These are phyloP conservation scores for Drosophila tsacasi DNA, from an alignment of 1,140 invertebrate species.

Conservation along the genomic window DNA sequence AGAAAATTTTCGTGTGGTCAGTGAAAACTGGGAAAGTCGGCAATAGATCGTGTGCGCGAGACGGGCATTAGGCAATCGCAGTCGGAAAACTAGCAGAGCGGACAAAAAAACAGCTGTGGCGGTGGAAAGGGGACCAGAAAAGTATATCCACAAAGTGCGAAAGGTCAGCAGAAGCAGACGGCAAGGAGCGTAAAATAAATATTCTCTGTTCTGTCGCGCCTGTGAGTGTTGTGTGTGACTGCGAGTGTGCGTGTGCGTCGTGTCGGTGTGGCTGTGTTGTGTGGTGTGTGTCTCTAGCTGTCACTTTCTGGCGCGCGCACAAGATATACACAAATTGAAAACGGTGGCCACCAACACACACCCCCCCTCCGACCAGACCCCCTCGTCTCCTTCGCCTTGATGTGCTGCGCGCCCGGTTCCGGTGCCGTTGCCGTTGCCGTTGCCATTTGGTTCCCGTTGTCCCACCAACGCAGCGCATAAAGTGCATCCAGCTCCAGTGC, in stretches of 20 bases:
- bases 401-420: conserved; percentile 74
- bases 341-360: conserved; percentile 37
- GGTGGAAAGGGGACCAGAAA: conserved; percentile 58
- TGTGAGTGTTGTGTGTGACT: conserved; percentile 23
- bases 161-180: conserved; percentile 75
- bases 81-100: neutral
- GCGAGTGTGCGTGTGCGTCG: conserved; percentile 19
- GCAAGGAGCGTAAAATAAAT: conserved; percentile 50
- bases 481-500: conserved; percentile 21
- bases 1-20: conserved; percentile 15
- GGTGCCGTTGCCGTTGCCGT: conserved; percentile 76
- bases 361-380: conserved; percentile 32
- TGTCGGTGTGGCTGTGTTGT: conserved; percentile 45
- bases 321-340: conserved; percentile 74
- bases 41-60: conserved; percentile 1
- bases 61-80: conserved; percentile 12
- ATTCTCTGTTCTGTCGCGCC: conserved; percentile 51
- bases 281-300: conserved; percentile 69
- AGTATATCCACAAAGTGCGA: conserved; percentile 74
- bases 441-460: conserved; percentile 54
- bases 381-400: conserved; percentile 41
- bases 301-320: conserved; percentile 74
- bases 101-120: conserved; percentile 16
- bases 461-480: conserved; percentile 44
- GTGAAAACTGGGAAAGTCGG: conserved; percentile 18